These are phyloP conservation scores for Myoxocephalus aenaeus DNA, from an alignment of 2,797 vertebrate species.

Conservation along the genomic window DNA sequence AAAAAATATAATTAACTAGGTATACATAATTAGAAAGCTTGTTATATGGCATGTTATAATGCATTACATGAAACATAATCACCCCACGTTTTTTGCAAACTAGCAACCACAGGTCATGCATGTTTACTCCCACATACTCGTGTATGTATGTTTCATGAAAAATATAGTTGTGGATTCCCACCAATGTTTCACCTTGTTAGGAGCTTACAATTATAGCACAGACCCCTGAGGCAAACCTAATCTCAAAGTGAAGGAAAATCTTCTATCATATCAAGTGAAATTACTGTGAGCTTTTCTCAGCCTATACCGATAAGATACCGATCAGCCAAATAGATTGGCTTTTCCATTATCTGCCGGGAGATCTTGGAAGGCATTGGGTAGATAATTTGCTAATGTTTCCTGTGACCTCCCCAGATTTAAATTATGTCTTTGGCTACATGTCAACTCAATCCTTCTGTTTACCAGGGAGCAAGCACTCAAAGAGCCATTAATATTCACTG, in stretches of 20 bases:
- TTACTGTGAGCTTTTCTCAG: conserved; percentile 84
- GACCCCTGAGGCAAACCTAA: conserved; percentile 81
- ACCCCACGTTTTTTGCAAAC: not conserved
- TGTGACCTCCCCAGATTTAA: conserved; percentile 87
- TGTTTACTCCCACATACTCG: conserved; percentile 30
- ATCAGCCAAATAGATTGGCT: conserved; percentile 87
- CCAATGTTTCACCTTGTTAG: conserved; percentile 83
- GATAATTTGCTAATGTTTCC: conserved; percentile 89
- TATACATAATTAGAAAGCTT: not conserved
- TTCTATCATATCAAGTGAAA: conserved; percentile 85
- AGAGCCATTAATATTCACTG: conserved; percentile 81
- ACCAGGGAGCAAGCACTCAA: conserved; percentile 77
- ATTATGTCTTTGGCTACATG: conserved; percentile 85
- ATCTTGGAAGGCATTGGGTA: conserved; percentile 84
- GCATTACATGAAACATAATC: conserved; percentile 16
- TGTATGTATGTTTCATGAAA: conserved; percentile 53
- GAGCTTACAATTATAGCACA: conserved; percentile 79
- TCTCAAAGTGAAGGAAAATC: conserved; percentile 85
- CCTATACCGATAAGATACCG: conserved; percentile 85
- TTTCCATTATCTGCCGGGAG: conserved; percentile 83
- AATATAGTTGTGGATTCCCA: conserved; percentile 76
- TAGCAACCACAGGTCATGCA: not conserved
- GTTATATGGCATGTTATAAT: conserved; percentile 16
- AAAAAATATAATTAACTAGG: not conserved
- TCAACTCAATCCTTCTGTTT: conserved; percentile 80